phyloP scores from a whole-genome alignment of 2,113 vertebrate species.

The Pseudopodoces humilis region DNA sequence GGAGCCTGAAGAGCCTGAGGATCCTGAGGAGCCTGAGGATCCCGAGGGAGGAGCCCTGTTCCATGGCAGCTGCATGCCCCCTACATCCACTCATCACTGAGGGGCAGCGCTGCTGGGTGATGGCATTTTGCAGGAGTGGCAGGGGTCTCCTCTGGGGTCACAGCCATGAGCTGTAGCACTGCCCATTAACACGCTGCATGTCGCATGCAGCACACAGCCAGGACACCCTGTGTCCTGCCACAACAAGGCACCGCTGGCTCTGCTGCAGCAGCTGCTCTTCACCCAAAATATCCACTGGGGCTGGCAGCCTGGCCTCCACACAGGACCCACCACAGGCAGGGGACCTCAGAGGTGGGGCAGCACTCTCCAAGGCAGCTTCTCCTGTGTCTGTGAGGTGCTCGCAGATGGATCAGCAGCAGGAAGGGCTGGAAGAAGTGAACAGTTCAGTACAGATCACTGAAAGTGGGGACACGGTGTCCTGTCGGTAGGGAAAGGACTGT shows the following conservation, averaged over 20 bases:
- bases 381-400: fast-evolving
- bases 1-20: background rate
- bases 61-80: background rate
- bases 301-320: background rate
- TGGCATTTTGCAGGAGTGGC: background rate
- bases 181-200: too few relatives aligned
- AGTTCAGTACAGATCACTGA: background rate
- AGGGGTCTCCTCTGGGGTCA: background rate
- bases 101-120: background rate
- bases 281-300: fast-evolving
- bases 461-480: fast-evolving
- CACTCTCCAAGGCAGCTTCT: background rate
- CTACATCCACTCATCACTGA: background rate
- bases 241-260: background rate
- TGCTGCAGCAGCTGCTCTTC: background rate
- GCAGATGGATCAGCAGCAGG: background rate
- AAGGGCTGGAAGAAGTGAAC: background rate
- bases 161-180: background rate
- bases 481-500: fast-evolving
- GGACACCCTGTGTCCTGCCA: background rate
- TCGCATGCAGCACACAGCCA: fast-evolving
- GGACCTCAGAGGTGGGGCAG: background rate
- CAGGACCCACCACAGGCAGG: fast-evolving
- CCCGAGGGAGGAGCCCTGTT: background rate
- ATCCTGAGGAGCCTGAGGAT: background rate